Evolutionary conservation across 2,797 vertebrate genomes (phyloP).

Genomic region (Argentina silus): DNA sequence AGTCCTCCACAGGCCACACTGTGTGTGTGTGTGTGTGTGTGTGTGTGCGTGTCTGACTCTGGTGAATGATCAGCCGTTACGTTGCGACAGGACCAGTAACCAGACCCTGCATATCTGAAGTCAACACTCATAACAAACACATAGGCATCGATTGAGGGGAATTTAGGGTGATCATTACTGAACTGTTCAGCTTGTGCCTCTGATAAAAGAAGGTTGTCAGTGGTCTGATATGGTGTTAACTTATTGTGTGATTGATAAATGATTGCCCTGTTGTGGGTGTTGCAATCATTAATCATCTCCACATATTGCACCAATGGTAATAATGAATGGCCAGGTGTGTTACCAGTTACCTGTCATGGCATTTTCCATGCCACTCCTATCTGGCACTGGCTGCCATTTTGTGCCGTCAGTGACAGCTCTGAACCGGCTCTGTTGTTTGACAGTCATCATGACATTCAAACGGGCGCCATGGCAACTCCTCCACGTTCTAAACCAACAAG

Average conservation of each 20-base stretch:
- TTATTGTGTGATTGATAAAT: slow-evolving; percentile 49
- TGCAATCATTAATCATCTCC: slow-evolving; percentile 21
- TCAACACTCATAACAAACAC: slow-evolving; percentile 45
- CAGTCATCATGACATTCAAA: slow-evolving; percentile 52
- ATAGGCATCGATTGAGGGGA: slow-evolving; percentile 5
- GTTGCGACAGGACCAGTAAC: slow-evolving; percentile 47
- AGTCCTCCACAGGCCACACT: background rate
- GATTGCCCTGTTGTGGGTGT: slow-evolving; percentile 10
- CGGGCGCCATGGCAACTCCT: slow-evolving; percentile 48
- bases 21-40: slow-evolving; percentile 10
- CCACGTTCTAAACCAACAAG: slow-evolving; percentile 60
- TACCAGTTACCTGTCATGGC: background rate
- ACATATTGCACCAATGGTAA: background rate
- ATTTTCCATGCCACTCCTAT: slow-evolving; percentile 3
- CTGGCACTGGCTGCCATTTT: slow-evolving; percentile 40
- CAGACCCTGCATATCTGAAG: slow-evolving; percentile 41
- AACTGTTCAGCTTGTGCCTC: background rate
- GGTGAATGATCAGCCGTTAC: slow-evolving; percentile 69
- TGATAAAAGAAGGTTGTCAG: slow-evolving; percentile 11
- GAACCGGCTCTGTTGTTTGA: slow-evolving; percentile 55
- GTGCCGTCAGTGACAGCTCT: slow-evolving; percentile 16
- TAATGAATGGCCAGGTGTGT: background rate
- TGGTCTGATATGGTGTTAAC: background rate
- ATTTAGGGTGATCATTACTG: slow-evolving; percentile 43
- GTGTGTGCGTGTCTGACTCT: slow-evolving; percentile 51